Conservation (phyloP, 2,113 vertebrate species). For the Bostrychus sinensis region DNA sequence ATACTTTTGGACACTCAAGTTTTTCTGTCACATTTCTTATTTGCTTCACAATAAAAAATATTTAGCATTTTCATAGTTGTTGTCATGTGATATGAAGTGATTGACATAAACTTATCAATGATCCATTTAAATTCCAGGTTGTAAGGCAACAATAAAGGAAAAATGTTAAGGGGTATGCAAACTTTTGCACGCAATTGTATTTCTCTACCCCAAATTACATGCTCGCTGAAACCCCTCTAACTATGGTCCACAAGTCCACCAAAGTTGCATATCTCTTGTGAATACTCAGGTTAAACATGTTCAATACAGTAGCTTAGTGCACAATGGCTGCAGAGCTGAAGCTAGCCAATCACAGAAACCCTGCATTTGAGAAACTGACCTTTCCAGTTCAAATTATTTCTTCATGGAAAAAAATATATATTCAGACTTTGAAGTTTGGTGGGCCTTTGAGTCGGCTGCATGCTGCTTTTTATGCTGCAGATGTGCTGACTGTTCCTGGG, state of each 20-base stretch:
- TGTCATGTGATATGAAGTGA: no score
- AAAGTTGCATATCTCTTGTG: not conserved
- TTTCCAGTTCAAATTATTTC: conserved; percentile 48
- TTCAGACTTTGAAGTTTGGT: conserved; percentile 29
- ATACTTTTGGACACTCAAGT: no score
- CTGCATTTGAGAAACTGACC: conserved; percentile 39
- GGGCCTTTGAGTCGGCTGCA: not conserved
- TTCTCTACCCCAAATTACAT: conserved; percentile 27
- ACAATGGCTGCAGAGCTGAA: conserved; percentile 52
- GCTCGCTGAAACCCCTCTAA: conserved; percentile 24
- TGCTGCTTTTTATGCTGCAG: conserved; percentile 15
- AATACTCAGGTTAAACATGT: conserved; percentile 36
- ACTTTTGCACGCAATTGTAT: no score
- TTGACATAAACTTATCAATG: no score
- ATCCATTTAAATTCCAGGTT: no score
- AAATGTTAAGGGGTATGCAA: no score
- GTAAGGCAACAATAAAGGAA: no score
- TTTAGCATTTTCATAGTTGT: no score
- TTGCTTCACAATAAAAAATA: no score
- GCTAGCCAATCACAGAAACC: conserved; percentile 51
- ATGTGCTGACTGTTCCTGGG: not conserved
- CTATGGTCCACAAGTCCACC: conserved; percentile 20
- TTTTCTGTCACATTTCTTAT: no score
- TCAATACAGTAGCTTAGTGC: no score
- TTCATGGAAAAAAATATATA: conserved; percentile 16